Evolutionary conservation across 2,888 invertebrate species (phyloP), one percentile per base, ranked within the genome.

Genomic region (Sesia apiformis): DNA sequence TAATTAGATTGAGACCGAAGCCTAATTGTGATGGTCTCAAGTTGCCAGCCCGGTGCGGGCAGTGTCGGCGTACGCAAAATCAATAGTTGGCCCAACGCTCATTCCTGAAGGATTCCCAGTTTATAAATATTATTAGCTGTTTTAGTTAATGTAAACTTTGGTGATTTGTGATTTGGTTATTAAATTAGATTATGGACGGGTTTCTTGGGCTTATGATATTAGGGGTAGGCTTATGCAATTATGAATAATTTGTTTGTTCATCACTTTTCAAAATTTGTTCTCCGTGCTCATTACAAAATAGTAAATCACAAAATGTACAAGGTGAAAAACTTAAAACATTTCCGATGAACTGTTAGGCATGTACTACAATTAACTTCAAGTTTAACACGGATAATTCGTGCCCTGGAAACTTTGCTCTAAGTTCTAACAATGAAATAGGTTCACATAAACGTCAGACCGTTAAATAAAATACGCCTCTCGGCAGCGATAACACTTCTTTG

Each of bases 11-110:
- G 79, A 79, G 82, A 76, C 77, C 74, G 74, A 67, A 69, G 73
- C 74, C 82, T 86, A 86, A 86, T 86, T 86, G 86, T 84, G 77
- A 78, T 70, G 79, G 81, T 84, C 85, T 87, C 86, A 84, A 83
- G 85, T 87, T 84, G 74, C 83, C 72, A 69, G 72, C 75, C 69
- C 73, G 76, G 74, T 76, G 73, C 73, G 69, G 66, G 46, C 43
- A 53, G 49, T 39, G 23, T 6, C 38, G 53, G 69, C 62, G 65
- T 61, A 62, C 61, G 70, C 69, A 78, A 81, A 84, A 87, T 87
- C 86, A 77, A 84, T 84, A 84, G 72, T 73, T 76, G 79, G 76
- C 79, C 81, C 73, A 68, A 68, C 74, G 67, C 66, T 65, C 65
- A 64, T 60, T 69, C 76, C 70, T 67, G 63, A 66, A 73, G 70